These are phyloP conservation scores for Acrocyrtus sp. DNA, from an alignment of 2,888 invertebrate species.

Conservation along the genomic window DNA sequence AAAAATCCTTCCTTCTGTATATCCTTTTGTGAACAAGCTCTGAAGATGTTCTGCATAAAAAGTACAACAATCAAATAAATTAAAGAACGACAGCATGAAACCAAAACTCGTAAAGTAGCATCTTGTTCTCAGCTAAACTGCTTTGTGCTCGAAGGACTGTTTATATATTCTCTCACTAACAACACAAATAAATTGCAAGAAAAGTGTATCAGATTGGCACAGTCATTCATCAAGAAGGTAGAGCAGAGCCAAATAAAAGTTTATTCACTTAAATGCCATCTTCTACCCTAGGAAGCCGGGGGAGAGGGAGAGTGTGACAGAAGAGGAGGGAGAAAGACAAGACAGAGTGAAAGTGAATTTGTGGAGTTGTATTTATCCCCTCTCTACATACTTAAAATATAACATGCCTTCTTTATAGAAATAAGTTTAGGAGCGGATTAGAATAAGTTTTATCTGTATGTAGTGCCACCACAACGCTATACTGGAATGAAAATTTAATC, in stretches of 20 bases:
- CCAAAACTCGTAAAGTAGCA: slow-evolving; percentile 15
- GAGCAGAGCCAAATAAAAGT: slow-evolving; percentile 16
- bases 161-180: too few species aligned
- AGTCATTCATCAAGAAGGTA: slow-evolving; percentile 27
- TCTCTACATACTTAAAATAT: too few species aligned
- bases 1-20: too few species aligned
- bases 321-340: not conserved
- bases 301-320: not conserved
- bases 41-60: too few species aligned
- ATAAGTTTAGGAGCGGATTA: too few species aligned
- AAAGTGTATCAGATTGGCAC: slow-evolving; percentile 27
- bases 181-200: slow-evolving; percentile 17
- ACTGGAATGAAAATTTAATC: slow-evolving; percentile 30
- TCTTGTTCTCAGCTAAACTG: slow-evolving; percentile 2
- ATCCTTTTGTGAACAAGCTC: too few species aligned
- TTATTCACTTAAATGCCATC: slow-evolving; percentile 4
- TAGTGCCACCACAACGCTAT: too few species aligned
- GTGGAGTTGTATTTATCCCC: slow-evolving; percentile 11
- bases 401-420: too few species aligned
- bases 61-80: slow-evolving; percentile 12
- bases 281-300: not conserved
- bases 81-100: not conserved
- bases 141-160: not conserved
- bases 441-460: too few species aligned
- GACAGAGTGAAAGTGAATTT: not conserved